phyloP scores from a whole-genome alignment of 2,797 vertebrate species.

The Zalophus californianus region DNA sequence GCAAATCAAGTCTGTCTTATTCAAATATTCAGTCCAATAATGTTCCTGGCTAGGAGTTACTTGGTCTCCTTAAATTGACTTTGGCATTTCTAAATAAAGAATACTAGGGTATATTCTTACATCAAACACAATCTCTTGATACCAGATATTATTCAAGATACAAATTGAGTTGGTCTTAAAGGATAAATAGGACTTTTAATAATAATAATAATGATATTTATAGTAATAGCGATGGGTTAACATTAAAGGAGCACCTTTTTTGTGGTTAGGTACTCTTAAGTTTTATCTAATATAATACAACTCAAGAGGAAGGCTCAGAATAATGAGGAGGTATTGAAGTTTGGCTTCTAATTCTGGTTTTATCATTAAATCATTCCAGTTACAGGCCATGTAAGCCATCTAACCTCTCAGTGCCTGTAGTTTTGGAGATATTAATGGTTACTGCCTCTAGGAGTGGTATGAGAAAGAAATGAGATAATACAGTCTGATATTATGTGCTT shows the following conservation, averaged over 20 bases:
- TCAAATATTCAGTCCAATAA: not conserved
- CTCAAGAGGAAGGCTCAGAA: not conserved
- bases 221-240: not conserved
- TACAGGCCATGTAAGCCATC: not conserved
- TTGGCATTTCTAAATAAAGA: not conserved
- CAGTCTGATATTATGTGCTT: not conserved
- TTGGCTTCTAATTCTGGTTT: not conserved
- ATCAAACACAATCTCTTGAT: not conserved
- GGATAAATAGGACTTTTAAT: not conserved
- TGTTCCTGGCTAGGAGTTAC: not conserved
- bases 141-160: not conserved
- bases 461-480: not conserved
- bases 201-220: not conserved
- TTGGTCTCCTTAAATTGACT: not conserved
- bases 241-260: not conserved
- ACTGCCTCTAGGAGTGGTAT: not conserved
- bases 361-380: not conserved
- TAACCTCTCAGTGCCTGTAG: not conserved
- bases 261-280: not conserved
- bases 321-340: not conserved
- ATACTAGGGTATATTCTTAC: not conserved
- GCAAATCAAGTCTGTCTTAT: not conserved
- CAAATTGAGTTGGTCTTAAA: constrained; percentile 45
- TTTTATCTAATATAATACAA: not conserved
- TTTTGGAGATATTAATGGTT: not conserved